Percentiles rank a stretch among this genome's conserved stretches.
Conservation (phyloP, 2,797 vertebrate genomes). For the Nasua narica region DNA sequence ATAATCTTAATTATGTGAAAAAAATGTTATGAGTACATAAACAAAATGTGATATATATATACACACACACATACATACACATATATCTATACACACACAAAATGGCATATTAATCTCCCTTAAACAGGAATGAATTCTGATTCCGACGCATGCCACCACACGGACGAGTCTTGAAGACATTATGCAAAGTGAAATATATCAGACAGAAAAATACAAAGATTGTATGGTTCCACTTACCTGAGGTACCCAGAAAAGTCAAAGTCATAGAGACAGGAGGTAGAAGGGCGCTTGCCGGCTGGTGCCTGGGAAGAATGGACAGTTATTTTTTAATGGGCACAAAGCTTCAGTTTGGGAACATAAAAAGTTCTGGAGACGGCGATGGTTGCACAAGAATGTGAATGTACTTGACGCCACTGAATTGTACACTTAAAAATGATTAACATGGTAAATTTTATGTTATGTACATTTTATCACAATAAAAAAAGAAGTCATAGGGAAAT, state of each 20-base stretch:
- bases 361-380: background rate
- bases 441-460: background rate
- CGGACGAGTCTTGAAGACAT: background rate
- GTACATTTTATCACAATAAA: background rate
- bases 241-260: background rate
- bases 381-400: background rate
- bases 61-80: too few relatives aligned
- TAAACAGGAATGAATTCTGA: constrained; percentile 60
- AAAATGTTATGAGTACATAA: background rate
- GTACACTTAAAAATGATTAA: background rate
- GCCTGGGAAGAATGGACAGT: background rate
- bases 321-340: background rate
- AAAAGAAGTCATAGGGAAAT: background rate
- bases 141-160: background rate
- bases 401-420: background rate
- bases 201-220: background rate
- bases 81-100: background rate
- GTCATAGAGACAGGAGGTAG: background rate
- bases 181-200: background rate
- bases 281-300: background rate
- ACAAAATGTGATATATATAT: background rate
- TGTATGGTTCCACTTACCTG: background rate
- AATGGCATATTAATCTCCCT: constrained; percentile 22
- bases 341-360: background rate
- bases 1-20: background rate